Conservation (phyloP, 2,113 vertebrate genomes). For the Passer montanus region DNA sequence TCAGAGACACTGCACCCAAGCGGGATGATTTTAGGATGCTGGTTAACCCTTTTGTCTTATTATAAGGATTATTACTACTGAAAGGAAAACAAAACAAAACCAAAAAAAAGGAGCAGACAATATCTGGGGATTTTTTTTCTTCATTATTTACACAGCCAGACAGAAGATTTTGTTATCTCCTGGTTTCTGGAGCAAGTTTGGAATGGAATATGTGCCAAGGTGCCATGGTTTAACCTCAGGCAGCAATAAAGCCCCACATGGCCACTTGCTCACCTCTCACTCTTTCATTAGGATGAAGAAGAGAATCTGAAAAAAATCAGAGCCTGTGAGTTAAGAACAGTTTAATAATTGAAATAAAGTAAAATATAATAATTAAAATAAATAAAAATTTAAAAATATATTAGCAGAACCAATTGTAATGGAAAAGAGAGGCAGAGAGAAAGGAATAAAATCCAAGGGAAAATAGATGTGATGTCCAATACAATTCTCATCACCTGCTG, state of each 20-base stretch:
- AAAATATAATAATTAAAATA: not conserved
- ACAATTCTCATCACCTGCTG: not conserved
- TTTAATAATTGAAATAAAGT: not conserved
- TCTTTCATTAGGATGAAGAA: not conserved
- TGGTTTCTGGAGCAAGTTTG: not conserved
- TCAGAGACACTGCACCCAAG: not conserved
- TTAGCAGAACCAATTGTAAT: not conserved
- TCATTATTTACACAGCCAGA: not conserved
- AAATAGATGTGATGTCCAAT: not conserved
- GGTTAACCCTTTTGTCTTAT: not conserved
- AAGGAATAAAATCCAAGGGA: not conserved
- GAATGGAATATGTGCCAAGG: not conserved
- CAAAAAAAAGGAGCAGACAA: not conserved
- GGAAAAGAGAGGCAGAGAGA: not conserved
- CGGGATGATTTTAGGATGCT: not conserved
- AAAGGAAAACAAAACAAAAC: not conserved
- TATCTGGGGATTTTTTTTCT: accelerated
- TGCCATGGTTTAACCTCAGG: not conserved
- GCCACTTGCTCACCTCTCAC: not conserved
- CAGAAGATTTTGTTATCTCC: not conserved
- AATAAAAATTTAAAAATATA: too few species aligned
- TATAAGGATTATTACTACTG: not conserved
- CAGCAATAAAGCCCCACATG: not conserved
- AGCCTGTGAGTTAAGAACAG: not conserved
- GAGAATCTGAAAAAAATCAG: not conserved